These are phyloP conservation scores for Chesias legatella DNA, from an alignment of 2,888 invertebrate genomes.

Conservation along the genomic window DNA sequence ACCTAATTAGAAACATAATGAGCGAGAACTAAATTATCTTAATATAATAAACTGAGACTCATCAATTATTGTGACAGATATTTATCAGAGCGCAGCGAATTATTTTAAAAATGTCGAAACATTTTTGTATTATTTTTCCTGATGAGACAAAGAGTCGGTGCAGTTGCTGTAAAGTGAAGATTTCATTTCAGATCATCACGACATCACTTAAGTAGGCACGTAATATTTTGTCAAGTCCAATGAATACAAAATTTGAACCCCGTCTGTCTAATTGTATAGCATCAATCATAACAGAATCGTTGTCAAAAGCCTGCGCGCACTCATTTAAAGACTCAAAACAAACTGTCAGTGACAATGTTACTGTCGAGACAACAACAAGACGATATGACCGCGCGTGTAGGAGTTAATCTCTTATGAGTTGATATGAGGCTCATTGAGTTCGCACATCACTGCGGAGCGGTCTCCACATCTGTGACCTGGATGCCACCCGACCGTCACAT, in stretches of 20 bases:
- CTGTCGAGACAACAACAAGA: not conserved
- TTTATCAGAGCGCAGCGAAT: slow-evolving; percentile 18
- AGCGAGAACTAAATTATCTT: no score
- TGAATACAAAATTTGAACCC: no score
- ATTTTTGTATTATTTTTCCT: no score
- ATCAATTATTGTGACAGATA: slow-evolving; percentile 15
- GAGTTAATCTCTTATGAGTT: slow-evolving; percentile 49
- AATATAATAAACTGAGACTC: not conserved
- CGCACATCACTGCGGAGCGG: slow-evolving; percentile 47
- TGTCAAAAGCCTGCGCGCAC: slow-evolving; percentile 1
- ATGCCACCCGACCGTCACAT: slow-evolving; percentile 65
- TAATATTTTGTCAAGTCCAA: no score
- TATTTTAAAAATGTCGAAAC: slow-evolving; percentile 2
- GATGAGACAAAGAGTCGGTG: no score
- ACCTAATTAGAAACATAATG: slow-evolving; percentile 11
- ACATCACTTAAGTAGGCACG: no score
- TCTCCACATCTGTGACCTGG: slow-evolving; percentile 64
- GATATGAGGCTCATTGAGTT: slow-evolving; percentile 60
- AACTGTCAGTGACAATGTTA: slow-evolving; percentile 11
- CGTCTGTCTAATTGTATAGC: not conserved
- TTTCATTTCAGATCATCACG: no score
- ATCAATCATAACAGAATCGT: slow-evolving; percentile 4
- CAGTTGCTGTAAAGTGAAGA: no score
- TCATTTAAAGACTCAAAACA: slow-evolving; percentile 9
- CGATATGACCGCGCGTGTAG: slow-evolving; percentile 6